phyloP scores from a whole-genome alignment of 2,797 vertebrate species.

The Heliangelus exortis region DNA sequence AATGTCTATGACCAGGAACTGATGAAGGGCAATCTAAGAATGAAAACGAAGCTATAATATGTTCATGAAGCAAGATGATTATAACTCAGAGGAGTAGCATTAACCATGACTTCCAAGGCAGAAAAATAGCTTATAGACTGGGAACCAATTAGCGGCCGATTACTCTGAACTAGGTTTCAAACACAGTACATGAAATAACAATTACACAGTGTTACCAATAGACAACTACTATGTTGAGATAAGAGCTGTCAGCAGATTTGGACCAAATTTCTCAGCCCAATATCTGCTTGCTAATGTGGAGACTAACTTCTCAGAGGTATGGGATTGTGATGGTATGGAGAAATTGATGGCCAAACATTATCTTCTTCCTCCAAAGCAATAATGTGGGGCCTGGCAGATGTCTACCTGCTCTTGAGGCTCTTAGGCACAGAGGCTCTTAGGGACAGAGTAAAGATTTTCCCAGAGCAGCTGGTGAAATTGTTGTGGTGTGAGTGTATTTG shows the following conservation, averaged over 20 bases:
- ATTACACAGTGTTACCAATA: constrained; percentile 41
- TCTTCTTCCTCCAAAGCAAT: not conserved
- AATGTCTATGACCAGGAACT: constrained; percentile 32
- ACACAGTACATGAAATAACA: constrained; percentile 44
- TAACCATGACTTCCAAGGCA: constrained; percentile 62
- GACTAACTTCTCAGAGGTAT: not conserved
- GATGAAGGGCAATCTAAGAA: constrained; percentile 47
- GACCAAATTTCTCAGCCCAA: constrained; percentile 18
- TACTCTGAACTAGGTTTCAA: constrained; percentile 67
- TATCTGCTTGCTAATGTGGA: not conserved
- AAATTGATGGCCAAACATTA: not conserved
- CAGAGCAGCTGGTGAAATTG: not conserved
- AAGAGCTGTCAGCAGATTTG: constrained; percentile 44
- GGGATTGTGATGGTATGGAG: not conserved
- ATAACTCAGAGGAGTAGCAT: constrained; percentile 47
- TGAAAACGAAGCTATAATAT: constrained; percentile 63
- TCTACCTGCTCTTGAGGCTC: not conserved
- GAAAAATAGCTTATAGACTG: constrained; percentile 53
- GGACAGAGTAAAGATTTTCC: not conserved
- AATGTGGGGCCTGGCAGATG: not conserved
- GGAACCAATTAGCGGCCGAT: constrained; percentile 55
- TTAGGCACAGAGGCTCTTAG: not conserved
- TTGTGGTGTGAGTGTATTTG: not conserved
- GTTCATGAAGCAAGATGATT: constrained; percentile 55
- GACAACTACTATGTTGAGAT: constrained; percentile 3